Base-by-base conservation (phyloP, 2,888 invertebrate genomes). In the Ophion ellenae region DNA sequence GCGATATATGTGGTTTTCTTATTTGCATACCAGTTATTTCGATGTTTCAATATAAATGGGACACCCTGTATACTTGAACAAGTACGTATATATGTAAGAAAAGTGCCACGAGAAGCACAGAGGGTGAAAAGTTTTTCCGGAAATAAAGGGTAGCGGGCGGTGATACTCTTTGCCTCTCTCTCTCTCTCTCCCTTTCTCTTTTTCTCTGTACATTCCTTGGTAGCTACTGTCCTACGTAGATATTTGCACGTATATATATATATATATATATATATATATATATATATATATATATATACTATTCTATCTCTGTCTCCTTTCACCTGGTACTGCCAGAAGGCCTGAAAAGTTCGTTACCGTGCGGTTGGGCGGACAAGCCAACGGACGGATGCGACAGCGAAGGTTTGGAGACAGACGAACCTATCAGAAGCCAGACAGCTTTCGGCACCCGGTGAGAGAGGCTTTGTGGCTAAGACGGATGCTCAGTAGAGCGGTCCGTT, bases 401-500 rank as follows among this genome's bases (percentile, higher is more conserved):
- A 81, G 64, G 63, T 77, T 83, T 64, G 80, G 83, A 77, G 73
- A 83, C 76, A 64, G 83, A 74, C 76, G 67, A 73, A 76, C 76
- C 53, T 57, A 64, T 47, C 81, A 70, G 80, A 84, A 84, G 76
- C 71, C 84, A 81, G 67, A 66, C 17, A 70, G 63, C 75, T 67
- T 59, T 57, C 73, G 73, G 14, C 53, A 63, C 53, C 9, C 32
- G 24, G 7, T 14, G 47, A 79, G 71, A 63, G 61, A 57, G 70
- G 81, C 85, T 82, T 82, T 83, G 85, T 85, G 71, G 78, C 71
- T 83, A 79, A 85, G 83, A 85, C 79, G 82, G 79, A 79, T 83
- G 75, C 75, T 85, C 85, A 83, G 82, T 82, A 82, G 85, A 79
- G 79, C 85, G 45, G 24, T 79, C 67, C 66, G 66, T 75, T 61